A percentile compares a stretch with the other conserved stretches of the same genome.
Conservation (phyloP, 2,888 invertebrate genomes). For the Rhimphoctona megacephalus region DNA sequence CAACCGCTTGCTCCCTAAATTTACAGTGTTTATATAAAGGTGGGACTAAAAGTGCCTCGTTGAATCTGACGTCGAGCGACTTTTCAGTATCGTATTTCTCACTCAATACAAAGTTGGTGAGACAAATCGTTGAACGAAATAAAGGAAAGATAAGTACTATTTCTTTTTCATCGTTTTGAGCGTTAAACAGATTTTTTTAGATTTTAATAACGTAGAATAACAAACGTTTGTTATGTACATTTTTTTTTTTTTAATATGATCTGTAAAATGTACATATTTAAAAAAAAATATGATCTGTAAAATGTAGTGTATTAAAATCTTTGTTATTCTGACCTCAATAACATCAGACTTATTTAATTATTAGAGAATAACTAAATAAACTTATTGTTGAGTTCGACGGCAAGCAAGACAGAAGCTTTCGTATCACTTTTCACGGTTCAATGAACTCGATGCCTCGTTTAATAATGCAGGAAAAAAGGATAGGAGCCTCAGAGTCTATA, state of each 20-base stretch:
- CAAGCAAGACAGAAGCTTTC: not conserved
- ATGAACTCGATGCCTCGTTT: conserved; percentile 20
- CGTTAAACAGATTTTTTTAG: not conserved
- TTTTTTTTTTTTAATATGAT: too few relatives aligned
- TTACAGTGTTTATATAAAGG: conserved; percentile 37
- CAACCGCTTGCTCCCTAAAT: conserved; percentile 19
- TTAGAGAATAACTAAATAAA: not conserved
- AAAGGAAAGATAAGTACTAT: not conserved
- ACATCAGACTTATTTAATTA: not conserved
- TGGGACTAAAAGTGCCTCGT: conserved; percentile 17
- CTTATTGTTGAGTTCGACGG: conserved; percentile 1
- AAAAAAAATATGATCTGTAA: too few relatives aligned
- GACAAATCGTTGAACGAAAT: not conserved
- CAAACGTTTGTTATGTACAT: too few relatives aligned
- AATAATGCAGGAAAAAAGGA: conserved; percentile 20
- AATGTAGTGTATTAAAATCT: too few relatives aligned
- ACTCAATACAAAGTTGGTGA: conserved; percentile 8
- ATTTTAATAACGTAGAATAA: too few relatives aligned
- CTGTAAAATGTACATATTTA: too few relatives aligned
- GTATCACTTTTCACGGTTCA: conserved; percentile 29
- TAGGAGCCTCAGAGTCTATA: not conserved
- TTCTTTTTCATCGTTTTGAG: not conserved
- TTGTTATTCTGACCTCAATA: not conserved
- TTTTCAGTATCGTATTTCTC: conserved; percentile 4
- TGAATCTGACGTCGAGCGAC: not conserved